Base-by-base conservation (phyloP, 2,797 vertebrate species). In the Rhincodon typus region DNA sequence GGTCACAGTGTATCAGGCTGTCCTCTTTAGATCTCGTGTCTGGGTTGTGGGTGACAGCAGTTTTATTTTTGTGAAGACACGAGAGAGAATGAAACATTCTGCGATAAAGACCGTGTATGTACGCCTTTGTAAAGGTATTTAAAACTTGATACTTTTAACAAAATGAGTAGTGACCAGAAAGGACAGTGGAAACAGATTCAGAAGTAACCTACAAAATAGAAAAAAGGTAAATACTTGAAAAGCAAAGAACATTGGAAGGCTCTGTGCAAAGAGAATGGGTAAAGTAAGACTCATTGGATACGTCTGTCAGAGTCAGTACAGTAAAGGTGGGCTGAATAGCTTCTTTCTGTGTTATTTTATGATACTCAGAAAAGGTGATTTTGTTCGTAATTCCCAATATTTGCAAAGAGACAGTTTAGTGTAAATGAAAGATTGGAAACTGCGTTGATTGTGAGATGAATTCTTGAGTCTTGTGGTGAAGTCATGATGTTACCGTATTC, bases 91-190 rank as follows among this genome's bases (percentile, higher is more conserved):
- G 87, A 90, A 90, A 90, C 87, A 90, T 62, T 90, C 87, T 0
- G 34, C 53, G 34, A 90, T 90, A 66, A 90, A 90, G 87, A 10
- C 15, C 0, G 12, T 62, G 53, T 90, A 66, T 4, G 5, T 90
- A n/a, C 87, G 87, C 8, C 34, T 62, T 7, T 90, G 53, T 90
- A 90, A 90, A 90, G 87, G 87, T 90, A 90, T 62, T 90, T 90
- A 57, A 66, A 62, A 62, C 46, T 88, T 88, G 84, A 87, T 27
- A 12, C 25, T 87, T n/a, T 66, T n/a, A 90, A 62, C 25, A 6
- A 90, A 62, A 34, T n/a, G 27, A 50, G 12, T 4, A 50, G 34
- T 1, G 34, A 13, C 30, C 34, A 62, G 34, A n/a, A 62, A 62
- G 21, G 23, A 23, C 2, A 15, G 3, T 57, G 50, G 27, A 34